A percentile compares a stretch with the other conserved stretches of the same genome.
Conservation (phyloP, 2,797 vertebrate genomes). For the Rhynchotus rufescens region DNA sequence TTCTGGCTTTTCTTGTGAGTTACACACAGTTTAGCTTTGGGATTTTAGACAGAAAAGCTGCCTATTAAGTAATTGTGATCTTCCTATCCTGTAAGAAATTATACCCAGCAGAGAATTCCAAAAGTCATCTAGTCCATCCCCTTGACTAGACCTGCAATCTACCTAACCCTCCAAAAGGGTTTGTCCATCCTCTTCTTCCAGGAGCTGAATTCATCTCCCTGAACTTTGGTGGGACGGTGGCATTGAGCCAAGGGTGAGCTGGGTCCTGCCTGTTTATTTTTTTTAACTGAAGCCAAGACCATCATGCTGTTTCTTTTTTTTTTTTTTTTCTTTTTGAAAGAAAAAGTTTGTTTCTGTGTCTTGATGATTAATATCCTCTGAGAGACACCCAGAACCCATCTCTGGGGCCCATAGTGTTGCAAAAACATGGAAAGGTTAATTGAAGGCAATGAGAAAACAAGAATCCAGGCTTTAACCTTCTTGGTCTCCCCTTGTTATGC, state of each 20-base stretch:
- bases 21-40: neutral
- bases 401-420: neutral
- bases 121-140: no score
- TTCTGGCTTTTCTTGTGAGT: neutral
- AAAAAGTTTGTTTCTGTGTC: constrained; percentile 33
- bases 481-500: constrained; percentile 48
- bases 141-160: neutral
- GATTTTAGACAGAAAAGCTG: neutral
- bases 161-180: no score
- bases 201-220: neutral
- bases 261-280: constrained; percentile 17
- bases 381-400: constrained; percentile 22
- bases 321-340: constrained; percentile 5
- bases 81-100: neutral
- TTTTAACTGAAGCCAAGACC: neutral
- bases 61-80: accelerated
- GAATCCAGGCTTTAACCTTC: constrained; percentile 34
- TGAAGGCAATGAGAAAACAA: constrained; percentile 65
- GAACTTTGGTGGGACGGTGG: neutral
- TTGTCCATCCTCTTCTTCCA: neutral
- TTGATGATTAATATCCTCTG: constrained; percentile 49
- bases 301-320: neutral
- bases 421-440: constrained; percentile 69
- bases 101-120: neutral
- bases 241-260: neutral